Conservation (phyloP, 2,888 invertebrate species). For the Eupeodes latifasciatus region DNA sequence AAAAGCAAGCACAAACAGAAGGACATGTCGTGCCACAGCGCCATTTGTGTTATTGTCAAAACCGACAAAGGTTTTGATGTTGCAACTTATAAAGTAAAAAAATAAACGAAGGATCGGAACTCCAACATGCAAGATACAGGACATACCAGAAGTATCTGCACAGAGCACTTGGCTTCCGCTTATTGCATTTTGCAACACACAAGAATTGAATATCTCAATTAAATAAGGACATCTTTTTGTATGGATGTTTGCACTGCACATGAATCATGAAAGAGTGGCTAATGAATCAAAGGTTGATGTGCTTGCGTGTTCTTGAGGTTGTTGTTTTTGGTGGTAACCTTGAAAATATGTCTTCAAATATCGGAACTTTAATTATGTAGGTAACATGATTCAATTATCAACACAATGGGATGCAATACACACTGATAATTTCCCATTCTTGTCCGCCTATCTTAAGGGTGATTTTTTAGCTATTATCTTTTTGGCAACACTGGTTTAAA, state of each 20-base stretch:
- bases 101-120: background rate
- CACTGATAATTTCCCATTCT: too few species aligned
- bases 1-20: background rate
- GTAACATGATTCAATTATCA: too few species aligned
- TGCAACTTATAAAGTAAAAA: background rate
- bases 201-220: background rate
- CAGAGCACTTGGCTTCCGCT: background rate
- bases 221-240: background rate
- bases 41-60: slow-evolving; percentile 1
- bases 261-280: background rate
- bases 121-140: background rate
- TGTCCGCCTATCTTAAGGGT: too few species aligned
- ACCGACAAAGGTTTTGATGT: background rate
- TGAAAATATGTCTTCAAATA: too few species aligned
- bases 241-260: background rate
- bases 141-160: background rate
- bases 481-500: too few species aligned
- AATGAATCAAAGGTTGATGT: background rate
- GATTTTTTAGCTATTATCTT: too few species aligned
- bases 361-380: too few species aligned
- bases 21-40: slow-evolving; percentile 24
- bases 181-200: background rate
- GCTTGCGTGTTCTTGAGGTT: background rate
- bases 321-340: too few species aligned
- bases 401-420: too few species aligned